Evolutionary conservation across 2,113 vertebrate species (phyloP).

Genomic region (Hemiscyllium ocellatum): DNA sequence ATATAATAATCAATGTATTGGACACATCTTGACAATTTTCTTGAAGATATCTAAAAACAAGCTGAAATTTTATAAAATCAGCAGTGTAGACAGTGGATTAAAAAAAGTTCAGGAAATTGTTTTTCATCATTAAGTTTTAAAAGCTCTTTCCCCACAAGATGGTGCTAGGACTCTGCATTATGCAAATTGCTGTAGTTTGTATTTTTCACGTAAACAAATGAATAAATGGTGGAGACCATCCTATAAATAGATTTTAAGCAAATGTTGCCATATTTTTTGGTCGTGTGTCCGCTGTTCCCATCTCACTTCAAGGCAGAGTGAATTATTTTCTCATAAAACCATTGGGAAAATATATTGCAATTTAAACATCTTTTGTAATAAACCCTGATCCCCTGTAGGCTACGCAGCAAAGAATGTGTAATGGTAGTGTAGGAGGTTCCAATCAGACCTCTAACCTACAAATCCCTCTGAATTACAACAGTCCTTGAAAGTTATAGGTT

Average conservation of each 20-base stretch:
- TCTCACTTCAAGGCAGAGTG: neutral
- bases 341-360: neutral
- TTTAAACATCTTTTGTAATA: neutral
- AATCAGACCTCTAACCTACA: neutral
- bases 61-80: neutral
- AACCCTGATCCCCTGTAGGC: neutral
- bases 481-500: neutral
- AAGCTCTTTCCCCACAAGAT: neutral
- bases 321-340: constrained; percentile 8
- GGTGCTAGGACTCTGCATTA: constrained; percentile 8
- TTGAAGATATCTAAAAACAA: neutral
- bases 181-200: neutral
- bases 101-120: neutral
- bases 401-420: neutral
- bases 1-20: neutral
- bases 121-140: neutral
- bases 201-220: neutral
- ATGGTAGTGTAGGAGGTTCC: neutral
- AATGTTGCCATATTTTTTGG: neutral
- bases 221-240: neutral
- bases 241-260: neutral
- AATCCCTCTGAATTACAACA: neutral
- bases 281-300: neutral
- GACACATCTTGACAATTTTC: neutral
- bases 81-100: neutral